Percentiles rank a stretch among this genome's conserved stretches.
These are phyloP conservation scores for Achatina immaculata DNA, from an alignment of 1,140 invertebrate genomes.

Conservation along the genomic window DNA sequence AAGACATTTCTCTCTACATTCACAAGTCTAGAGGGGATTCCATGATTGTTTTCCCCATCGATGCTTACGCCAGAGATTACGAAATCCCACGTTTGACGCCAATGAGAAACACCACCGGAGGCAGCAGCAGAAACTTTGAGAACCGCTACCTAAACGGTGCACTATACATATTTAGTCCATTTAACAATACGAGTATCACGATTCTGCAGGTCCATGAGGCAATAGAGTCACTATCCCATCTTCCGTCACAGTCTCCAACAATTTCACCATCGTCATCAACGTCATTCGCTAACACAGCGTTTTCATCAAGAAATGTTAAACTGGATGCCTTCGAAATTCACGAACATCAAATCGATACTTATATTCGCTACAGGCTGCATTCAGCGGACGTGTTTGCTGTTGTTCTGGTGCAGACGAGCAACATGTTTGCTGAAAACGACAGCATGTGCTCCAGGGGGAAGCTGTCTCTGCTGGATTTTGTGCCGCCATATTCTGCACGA, in stretches of 20 bases:
- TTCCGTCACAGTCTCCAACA: not conserved
- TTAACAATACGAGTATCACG: constrained; percentile 31
- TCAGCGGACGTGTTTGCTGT: constrained; percentile 19
- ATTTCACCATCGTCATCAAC: not conserved
- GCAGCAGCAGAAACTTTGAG: not conserved
- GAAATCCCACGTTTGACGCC: not conserved
- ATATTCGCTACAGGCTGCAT: not conserved
- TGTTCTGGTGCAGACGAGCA: not conserved
- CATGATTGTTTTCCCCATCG: constrained; percentile 32
- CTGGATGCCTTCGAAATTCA: constrained; percentile 34
- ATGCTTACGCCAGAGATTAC: constrained; percentile 20
- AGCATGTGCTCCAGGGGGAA: not conserved
- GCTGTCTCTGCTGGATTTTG: constrained; percentile 15
- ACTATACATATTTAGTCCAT: constrained; percentile 27
- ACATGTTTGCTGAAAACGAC: not conserved
- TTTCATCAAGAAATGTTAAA: constrained; percentile 3
- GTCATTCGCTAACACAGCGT: not conserved
- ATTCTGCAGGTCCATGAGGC: not conserved
- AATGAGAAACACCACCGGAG: not conserved
- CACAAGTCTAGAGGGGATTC: constrained; percentile 24
- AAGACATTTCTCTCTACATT: constrained; percentile 28
- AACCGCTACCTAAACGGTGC: not conserved
- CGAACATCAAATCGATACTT: not conserved
- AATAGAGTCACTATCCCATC: not conserved
- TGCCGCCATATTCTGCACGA: constrained; percentile 1